phyloP scores from a whole-genome alignment of 2,113 vertebrate genomes.

The Gorsachius goisagi region DNA sequence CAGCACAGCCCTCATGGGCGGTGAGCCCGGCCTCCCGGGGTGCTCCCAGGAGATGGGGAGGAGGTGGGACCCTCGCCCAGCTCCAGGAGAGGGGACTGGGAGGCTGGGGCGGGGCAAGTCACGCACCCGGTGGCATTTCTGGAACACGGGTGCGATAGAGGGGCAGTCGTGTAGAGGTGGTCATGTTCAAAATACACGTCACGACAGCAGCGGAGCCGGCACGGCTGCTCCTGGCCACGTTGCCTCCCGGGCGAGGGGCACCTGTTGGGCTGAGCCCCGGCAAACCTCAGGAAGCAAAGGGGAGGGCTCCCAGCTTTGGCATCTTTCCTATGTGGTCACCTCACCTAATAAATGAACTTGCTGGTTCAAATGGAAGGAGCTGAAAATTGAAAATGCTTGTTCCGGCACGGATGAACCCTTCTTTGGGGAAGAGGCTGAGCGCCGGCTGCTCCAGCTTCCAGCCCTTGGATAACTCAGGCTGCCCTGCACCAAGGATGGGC shows the following conservation, averaged over 20 bases:
- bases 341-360: neutral
- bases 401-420: neutral
- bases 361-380: neutral
- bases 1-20: neutral
- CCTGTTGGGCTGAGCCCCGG: neutral
- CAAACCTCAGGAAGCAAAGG: accelerated
- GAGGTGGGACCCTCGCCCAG: neutral
- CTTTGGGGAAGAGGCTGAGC: neutral
- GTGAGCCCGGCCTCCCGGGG: neutral
- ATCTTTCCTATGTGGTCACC: neutral
- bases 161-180: neutral
- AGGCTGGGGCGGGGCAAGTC: neutral
- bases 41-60: neutral
- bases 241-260: neutral
- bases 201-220: neutral
- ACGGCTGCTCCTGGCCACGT: neutral
- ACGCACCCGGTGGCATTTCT: neutral
- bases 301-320: accelerated
- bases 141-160: accelerated
- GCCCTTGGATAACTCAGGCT: accelerated
- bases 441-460: neutral
- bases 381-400: neutral
- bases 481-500: neutral
- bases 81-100: neutral
- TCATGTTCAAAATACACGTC: neutral